These are phyloP conservation scores for Apamea epomidion DNA, from an alignment of 2,888 invertebrate genomes.

Conservation along the genomic window DNA sequence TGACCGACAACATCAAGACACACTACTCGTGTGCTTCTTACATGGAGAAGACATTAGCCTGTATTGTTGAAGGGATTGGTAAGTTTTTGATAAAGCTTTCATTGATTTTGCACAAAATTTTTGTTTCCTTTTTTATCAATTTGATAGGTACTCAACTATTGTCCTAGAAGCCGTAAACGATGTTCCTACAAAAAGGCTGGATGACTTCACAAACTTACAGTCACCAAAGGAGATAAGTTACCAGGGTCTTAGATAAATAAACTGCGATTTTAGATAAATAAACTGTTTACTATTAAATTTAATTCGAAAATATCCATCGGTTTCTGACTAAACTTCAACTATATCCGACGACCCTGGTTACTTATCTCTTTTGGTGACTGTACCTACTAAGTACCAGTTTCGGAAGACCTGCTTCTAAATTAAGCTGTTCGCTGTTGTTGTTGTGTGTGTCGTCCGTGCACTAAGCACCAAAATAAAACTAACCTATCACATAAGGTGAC, in stretches of 20 bases:
- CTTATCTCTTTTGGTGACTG: too few relatives aligned
- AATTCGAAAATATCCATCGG: too few relatives aligned
- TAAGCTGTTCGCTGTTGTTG: not conserved
- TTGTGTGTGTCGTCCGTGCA: too few relatives aligned
- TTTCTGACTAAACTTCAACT: too few relatives aligned
- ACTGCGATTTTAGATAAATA: too few relatives aligned
- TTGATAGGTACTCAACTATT: not conserved
- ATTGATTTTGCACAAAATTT: not conserved
- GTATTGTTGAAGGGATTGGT: slow-evolving; percentile 92
- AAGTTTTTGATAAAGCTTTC: not conserved
- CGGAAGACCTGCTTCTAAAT: not conserved
- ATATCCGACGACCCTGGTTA: too few relatives aligned
- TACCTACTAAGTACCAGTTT: not conserved
- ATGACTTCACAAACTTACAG: not conserved
- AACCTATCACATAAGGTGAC: too few relatives aligned
- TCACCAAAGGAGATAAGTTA: too few relatives aligned
- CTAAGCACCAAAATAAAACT: not conserved
- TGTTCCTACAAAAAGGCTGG: not conserved
- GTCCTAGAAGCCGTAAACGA: not conserved
- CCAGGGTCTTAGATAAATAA: too few relatives aligned
- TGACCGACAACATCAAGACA: slow-evolving; percentile 95
- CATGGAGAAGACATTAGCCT: slow-evolving; percentile 95
- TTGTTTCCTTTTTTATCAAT: not conserved
- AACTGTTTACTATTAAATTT: too few relatives aligned
- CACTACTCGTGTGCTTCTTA: slow-evolving; percentile 96